Evolutionary conservation across 2,888 invertebrate genomes (phyloP).

Genomic region (Pollenia angustigena): DNA sequence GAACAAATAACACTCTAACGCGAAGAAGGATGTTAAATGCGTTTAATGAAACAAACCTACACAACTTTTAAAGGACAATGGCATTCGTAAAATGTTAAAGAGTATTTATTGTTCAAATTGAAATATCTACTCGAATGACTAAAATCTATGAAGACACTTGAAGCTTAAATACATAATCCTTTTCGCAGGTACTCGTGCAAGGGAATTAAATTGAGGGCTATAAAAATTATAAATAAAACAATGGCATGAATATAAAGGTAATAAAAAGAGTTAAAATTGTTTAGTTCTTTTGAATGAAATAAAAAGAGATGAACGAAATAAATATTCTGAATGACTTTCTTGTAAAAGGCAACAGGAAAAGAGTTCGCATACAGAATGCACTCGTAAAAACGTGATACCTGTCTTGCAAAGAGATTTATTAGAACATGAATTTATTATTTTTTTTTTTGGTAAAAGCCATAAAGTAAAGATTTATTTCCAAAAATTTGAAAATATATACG

Average conservation of each 20-base stretch:
- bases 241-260: conserved; percentile 8
- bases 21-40: conserved; percentile 67
- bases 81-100: conserved; percentile 54
- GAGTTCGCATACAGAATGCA: conserved; percentile 12
- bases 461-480: conserved; percentile 66
- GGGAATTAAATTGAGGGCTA: conserved; percentile 54
- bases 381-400: conserved; percentile 69
- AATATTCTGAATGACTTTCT: conserved; percentile 59
- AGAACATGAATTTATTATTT: conserved; percentile 50
- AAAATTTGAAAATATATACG: conserved; percentile 29
- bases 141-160: conserved; percentile 50
- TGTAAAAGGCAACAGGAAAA: background rate
- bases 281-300: conserved; percentile 29
- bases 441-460: conserved; percentile 45
- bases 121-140: conserved; percentile 47
- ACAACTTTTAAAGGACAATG: conserved; percentile 51
- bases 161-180: conserved; percentile 45
- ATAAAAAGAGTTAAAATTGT: conserved; percentile 7
- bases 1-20: conserved; percentile 61
- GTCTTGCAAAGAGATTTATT: conserved; percentile 64
- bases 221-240: conserved; percentile 61
- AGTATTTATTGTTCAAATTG: conserved; percentile 57
- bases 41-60: conserved; percentile 45
- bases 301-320: conserved; percentile 10
- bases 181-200: conserved; percentile 13